Evolutionary conservation across 2,113 vertebrate genomes (phyloP).

Genomic region (Sprattus sprattus): DNA sequence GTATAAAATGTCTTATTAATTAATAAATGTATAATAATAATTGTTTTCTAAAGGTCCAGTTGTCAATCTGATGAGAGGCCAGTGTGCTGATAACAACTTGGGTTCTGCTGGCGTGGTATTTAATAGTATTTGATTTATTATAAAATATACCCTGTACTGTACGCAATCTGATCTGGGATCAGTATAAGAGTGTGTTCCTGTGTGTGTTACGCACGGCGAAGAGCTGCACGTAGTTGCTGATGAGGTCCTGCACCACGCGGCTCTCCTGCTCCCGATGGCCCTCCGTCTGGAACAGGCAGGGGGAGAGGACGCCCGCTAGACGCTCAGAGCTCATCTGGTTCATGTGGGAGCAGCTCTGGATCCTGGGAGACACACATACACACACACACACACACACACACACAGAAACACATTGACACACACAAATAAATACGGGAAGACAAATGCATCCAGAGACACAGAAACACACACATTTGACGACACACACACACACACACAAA

Average conservation of each 20-base stretch:
- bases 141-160: too few species aligned
- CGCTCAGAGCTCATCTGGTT: conserved; percentile 85
- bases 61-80: too few species aligned
- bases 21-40: too few species aligned
- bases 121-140: too few species aligned
- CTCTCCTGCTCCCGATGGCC: conserved; percentile 86
- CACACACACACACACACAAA: conserved; percentile 19
- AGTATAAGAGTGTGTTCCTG: not conserved
- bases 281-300: conserved; percentile 90
- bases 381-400: conserved; percentile 16
- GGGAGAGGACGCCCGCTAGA: conserved; percentile 85
- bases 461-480: not conserved
- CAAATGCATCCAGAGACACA: not conserved
- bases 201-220: conserved; percentile 80
- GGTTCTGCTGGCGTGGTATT: too few species aligned
- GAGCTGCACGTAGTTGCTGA: conserved; percentile 88
- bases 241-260: conserved; percentile 85
- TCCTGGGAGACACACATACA: conserved; percentile 66
- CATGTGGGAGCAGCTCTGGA: conserved; percentile 90
- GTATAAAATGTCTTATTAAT: too few species aligned
- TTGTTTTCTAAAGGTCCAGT: too few species aligned
- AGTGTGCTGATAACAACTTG: too few species aligned
- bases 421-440: not conserved
- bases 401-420: conserved; percentile 21
- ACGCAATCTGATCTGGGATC: too few species aligned